phyloP scores from a whole-genome alignment of 2,797 vertebrate genomes.

The Neosilurus hyrtlii region DNA sequence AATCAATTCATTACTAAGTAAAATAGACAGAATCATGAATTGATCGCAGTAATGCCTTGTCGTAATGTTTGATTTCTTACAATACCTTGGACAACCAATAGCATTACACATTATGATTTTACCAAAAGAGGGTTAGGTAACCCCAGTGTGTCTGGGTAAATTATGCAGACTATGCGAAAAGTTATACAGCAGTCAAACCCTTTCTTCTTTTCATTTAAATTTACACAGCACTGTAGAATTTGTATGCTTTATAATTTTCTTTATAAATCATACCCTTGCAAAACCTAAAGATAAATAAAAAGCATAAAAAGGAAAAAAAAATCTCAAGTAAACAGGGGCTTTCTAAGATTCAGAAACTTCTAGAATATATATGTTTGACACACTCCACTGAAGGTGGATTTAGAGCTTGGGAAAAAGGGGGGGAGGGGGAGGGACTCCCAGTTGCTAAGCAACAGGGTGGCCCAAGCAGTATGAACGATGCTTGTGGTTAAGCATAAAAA shows the following conservation, averaged over 20 bases:
- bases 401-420: slow-evolving; percentile 58
- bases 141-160: not conserved
- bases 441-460: slow-evolving; percentile 82
- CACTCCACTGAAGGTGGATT: slow-evolving; percentile 73
- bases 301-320: not conserved
- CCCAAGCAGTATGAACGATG: slow-evolving; percentile 68
- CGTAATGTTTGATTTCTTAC: too few relatives aligned
- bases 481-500: slow-evolving; percentile 49
- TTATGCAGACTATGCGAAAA: not conserved
- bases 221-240: not conserved
- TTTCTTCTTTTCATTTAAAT: not conserved
- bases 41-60: too few relatives aligned
- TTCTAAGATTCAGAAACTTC: slow-evolving; percentile 38
- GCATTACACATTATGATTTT: too few relatives aligned
- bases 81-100: too few relatives aligned
- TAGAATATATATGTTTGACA: slow-evolving; percentile 64
- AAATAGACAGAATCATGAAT: too few relatives aligned
- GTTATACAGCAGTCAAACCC: not conserved
- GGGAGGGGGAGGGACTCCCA: slow-evolving; percentile 51
- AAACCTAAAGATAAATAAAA: not conserved
- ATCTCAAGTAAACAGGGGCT: not conserved
- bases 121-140: not conserved
- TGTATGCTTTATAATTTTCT: not conserved
- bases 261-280: slow-evolving; percentile 1
- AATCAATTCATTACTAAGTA: too few relatives aligned